These are phyloP conservation scores for Leucania comma DNA, from an alignment of 2,888 invertebrate genomes.

Conservation along the genomic window DNA sequence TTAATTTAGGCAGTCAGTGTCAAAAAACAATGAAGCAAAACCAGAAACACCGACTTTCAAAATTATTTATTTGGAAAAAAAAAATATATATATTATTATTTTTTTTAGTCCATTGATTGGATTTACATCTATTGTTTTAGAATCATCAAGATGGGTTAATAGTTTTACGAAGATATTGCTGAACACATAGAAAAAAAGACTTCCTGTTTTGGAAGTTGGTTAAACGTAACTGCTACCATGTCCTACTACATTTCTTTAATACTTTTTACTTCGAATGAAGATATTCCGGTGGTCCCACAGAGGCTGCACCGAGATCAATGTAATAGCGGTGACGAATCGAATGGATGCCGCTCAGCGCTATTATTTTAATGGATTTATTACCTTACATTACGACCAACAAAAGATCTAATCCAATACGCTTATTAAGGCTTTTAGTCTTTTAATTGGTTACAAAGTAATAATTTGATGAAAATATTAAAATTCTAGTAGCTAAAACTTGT, in stretches of 20 bases:
- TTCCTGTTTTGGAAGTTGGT: too few species aligned
- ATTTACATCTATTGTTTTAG: too few species aligned
- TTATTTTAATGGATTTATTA: slow-evolving; percentile 86
- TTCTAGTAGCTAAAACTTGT: slow-evolving; percentile 49
- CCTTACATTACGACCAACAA: slow-evolving; percentile 77
- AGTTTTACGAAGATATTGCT: too few species aligned
- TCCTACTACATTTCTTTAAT: slow-evolving; percentile 4
- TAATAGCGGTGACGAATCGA: slow-evolving; percentile 87
- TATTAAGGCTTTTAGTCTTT: slow-evolving; percentile 71
- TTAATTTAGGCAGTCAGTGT: too few species aligned
- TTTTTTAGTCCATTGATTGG: too few species aligned
- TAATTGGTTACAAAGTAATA: slow-evolving; percentile 63
- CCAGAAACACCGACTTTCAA: too few species aligned
- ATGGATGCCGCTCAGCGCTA: slow-evolving; percentile 75
- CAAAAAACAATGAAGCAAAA: too few species aligned
- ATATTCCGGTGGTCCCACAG: slow-evolving; percentile 78
- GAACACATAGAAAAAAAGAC: too few species aligned
- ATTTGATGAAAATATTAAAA: slow-evolving; percentile 47
- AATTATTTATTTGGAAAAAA: too few species aligned
- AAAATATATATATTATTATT: too few species aligned
- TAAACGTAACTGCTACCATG: too few species aligned
- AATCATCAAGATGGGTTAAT: too few species aligned
- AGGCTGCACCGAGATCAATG: slow-evolving; percentile 73
- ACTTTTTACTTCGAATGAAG: slow-evolving; percentile 25
- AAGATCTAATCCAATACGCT: slow-evolving; percentile 78